phyloP scores from a whole-genome alignment of 2,113 vertebrate genomes.

The Cyprinus carpio region DNA sequence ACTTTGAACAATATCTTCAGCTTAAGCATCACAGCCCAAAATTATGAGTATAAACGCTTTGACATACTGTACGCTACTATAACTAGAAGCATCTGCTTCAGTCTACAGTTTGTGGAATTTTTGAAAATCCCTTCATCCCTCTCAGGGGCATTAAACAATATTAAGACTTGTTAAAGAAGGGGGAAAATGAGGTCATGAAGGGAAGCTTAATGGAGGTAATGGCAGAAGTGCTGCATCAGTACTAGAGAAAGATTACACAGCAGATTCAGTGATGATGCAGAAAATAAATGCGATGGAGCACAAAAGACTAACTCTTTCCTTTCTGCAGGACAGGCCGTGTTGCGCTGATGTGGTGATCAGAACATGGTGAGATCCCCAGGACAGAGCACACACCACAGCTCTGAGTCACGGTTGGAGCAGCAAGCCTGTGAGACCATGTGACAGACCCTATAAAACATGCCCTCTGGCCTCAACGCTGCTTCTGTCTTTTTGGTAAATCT shows the following conservation, averaged over 20 bases:
- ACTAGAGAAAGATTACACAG: constrained; percentile 35
- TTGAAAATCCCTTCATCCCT: constrained; percentile 11
- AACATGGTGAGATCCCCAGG: constrained; percentile 5
- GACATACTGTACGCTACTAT: not conserved
- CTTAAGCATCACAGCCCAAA: not conserved
- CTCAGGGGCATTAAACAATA: constrained; percentile 32
- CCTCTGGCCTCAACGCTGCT: constrained; percentile 7
- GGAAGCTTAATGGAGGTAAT: constrained; percentile 21
- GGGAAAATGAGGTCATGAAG: constrained; percentile 29
- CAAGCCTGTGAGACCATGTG: constrained; percentile 1
- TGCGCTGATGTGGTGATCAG: not conserved
- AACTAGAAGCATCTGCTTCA: constrained; percentile 7
- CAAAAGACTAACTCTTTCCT: constrained; percentile 36
- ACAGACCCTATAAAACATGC: constrained; percentile 19
- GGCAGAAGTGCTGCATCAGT: constrained; percentile 23
- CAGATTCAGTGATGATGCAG: constrained; percentile 8
- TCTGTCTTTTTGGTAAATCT: constrained; percentile 8
- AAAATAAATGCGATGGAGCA: constrained; percentile 27
- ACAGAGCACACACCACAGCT: not conserved
- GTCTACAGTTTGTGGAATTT: constrained; percentile 4
- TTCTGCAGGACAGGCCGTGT: not conserved
- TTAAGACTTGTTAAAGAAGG: constrained; percentile 13
- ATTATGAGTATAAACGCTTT: not conserved
- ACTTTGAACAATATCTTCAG: not conserved
- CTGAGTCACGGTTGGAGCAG: not conserved